Evolutionary conservation across 2,797 vertebrate species (phyloP).

Genomic region (Ibycter americanus): DNA sequence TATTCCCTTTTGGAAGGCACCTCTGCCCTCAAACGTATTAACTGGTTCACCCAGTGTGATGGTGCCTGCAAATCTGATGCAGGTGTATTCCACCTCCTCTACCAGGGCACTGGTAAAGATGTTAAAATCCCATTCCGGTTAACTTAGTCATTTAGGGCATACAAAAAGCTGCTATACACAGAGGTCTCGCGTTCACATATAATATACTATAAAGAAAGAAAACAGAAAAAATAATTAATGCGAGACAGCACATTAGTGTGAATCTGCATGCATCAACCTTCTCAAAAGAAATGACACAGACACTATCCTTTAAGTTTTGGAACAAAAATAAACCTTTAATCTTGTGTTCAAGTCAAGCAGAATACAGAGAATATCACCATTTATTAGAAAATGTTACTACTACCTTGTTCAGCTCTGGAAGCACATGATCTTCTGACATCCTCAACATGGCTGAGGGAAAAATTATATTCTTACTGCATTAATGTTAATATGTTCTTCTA

Average conservation of each 20-base stretch:
- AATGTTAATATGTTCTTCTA: neutral
- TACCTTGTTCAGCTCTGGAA: slow-evolving; percentile 97
- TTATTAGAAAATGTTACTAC: neutral
- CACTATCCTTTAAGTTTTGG: neutral
- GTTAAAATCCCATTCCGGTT: neutral
- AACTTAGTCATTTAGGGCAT: neutral
- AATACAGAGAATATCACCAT: neutral
- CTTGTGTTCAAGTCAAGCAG: neutral
- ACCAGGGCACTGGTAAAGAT: neutral
- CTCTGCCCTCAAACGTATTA: accelerated
- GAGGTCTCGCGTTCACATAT: neutral
- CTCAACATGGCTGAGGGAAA: slow-evolving; percentile 89
- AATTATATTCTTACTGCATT: neutral
- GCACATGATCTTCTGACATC: slow-evolving; percentile 97
- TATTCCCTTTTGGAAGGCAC: neutral
- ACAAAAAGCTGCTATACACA: neutral
- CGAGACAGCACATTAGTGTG: neutral
- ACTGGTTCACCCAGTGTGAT: neutral
- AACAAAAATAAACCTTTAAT: neutral
- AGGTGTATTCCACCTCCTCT: neutral
- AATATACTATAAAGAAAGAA: neutral
- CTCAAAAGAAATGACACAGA: neutral
- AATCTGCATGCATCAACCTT: neutral
- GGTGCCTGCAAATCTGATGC: neutral
- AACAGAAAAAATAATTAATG: neutral